Percentiles rank a stretch among this genome's conserved stretches.
phyloP scores from a whole-genome alignment of 23 tunicate species.

The Phallusia fumigata region DNA sequence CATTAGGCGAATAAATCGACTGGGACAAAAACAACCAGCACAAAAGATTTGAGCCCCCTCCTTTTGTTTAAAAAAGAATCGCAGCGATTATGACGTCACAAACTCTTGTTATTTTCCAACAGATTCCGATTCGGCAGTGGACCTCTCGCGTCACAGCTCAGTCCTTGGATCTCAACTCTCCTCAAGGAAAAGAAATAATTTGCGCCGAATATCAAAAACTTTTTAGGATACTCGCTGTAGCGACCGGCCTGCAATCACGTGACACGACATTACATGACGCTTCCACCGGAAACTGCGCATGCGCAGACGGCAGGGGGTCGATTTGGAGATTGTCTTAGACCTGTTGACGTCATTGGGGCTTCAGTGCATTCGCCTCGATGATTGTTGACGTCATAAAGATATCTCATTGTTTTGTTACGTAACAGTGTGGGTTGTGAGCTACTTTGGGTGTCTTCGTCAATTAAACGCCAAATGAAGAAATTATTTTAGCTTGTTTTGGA shows the following conservation, averaged over 20 bases:
- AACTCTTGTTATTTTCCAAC: background rate
- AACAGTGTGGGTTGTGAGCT: background rate
- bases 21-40: too few species aligned
- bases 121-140: constrained; percentile 30
- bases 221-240: background rate
- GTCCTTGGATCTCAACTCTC: constrained; percentile 15
- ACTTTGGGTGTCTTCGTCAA: background rate
- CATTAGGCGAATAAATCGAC: too few species aligned
- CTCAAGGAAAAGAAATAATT: constrained; percentile 22
- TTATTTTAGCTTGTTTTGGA: too few species aligned
- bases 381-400: background rate
- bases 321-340: background rate
- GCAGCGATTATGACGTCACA: background rate
- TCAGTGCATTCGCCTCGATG: constrained; percentile 1
- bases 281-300: constrained; percentile 27
- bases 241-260: background rate
- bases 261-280: constrained; percentile 2
- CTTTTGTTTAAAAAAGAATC: too few species aligned
- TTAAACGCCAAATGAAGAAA: too few species aligned
- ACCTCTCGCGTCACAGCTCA: background rate
- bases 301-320: constrained; percentile 19
- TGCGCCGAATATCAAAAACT: background rate
- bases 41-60: too few species aligned
- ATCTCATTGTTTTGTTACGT: constrained; percentile 1
- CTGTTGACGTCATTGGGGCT: background rate